A percentile compares a stretch with the other conserved stretches of the same genome.
These are phyloP conservation scores for Chaetorhynchus papuensis DNA, from an alignment of 2,113 vertebrate genomes.

Conservation along the genomic window DNA sequence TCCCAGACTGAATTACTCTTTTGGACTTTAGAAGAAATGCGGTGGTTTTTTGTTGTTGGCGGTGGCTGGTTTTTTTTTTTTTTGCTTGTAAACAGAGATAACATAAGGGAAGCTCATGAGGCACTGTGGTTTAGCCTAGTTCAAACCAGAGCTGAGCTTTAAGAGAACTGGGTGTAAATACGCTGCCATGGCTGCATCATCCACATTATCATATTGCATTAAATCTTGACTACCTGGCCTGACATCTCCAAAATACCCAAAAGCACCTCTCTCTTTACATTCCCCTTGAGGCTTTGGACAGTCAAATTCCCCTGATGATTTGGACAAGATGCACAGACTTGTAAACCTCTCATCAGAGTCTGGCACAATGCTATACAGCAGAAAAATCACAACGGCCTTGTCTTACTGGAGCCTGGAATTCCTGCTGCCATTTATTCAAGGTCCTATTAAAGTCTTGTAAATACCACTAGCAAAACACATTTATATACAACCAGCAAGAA, in stretches of 20 bases:
- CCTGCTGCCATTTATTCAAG: background rate
- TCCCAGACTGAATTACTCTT: conserved; percentile 21
- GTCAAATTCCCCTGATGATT: background rate
- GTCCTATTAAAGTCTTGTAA: background rate
- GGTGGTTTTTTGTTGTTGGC: too few species aligned
- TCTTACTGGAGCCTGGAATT: background rate
- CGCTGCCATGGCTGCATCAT: background rate
- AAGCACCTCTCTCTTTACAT: background rate
- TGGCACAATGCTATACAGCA: background rate
- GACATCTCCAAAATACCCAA: background rate
- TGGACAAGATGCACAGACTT: background rate
- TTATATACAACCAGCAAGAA: background rate
- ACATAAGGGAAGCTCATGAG: background rate
- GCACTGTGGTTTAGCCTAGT: background rate
- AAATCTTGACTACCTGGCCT: background rate
- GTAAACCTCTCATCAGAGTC: background rate
- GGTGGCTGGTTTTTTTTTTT: too few species aligned
- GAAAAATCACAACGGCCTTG: background rate
- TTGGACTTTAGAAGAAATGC: background rate
- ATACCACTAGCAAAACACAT: background rate
- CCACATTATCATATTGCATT: background rate
- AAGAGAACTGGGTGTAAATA: background rate
- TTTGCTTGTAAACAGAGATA: conserved; percentile 12
- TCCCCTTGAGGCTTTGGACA: background rate
- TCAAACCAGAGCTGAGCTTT: background rate